Evolutionary conservation across 2,113 vertebrate genomes (phyloP), one percentile per base, ranked within the genome.

Genomic region (Passer montanus): DNA sequence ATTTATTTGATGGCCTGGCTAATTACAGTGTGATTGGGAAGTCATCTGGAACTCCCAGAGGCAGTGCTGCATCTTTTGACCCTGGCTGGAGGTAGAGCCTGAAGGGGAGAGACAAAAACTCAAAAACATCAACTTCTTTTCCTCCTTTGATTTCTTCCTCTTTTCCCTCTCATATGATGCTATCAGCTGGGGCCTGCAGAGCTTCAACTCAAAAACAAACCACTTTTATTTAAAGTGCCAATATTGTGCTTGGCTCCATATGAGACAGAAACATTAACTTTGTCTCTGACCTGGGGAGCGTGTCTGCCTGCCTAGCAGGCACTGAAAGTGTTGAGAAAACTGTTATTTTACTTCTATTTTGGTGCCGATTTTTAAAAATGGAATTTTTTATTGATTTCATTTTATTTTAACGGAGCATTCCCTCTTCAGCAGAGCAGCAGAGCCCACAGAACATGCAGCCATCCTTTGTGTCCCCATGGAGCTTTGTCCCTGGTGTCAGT

Each of bases 221-320:
- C 0, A 0, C 47, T 78, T 5, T 90, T 94, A 83, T 94, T 92
- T 93, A 56, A 94, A 94, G 60, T 89, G 60, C 90, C 88, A 87
- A 60, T 96, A 77, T 89, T 96, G 88, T 96, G 47, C 83, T 97
- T 96, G 93, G 93, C 95, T 93, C 75, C 30, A 0, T 78, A 47
- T 84, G 81, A 96, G 73, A 87, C 83, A 93, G 79, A 93, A 93
- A 88, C 73, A 87, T 91, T 67, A 86, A 78, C 79, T 91, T 94
- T 69, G 77, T 89, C 89, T 77, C 91, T 96, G 90, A 93, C 94
- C 94, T 96, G 88, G 76, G 68, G 94, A 96, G 79, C 8, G 2
- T 81, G 89, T 95, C 94, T 93, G 95, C 92, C 84, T 94, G 87
- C 90, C 56, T 96, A 90, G 76, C 93, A 90, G 93, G 88, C 90